These are phyloP conservation scores for Eutrigla gurnardus DNA, from an alignment of 2,797 vertebrate species.

Conservation along the genomic window DNA sequence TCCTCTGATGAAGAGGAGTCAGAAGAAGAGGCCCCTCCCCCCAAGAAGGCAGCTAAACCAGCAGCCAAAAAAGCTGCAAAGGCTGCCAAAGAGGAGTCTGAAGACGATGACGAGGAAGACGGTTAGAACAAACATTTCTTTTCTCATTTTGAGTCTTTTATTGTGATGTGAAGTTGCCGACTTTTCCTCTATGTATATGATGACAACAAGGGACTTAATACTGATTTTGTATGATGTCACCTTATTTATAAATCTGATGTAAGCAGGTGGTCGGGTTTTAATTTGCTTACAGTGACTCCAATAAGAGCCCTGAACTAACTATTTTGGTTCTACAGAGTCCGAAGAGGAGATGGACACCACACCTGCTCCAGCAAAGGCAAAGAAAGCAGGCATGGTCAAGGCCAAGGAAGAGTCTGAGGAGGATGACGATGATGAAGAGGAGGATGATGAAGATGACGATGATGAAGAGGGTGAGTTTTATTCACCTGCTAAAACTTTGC, in stretches of 20 bases:
- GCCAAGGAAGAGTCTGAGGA: slow-evolving; percentile 90
- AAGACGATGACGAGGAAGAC: slow-evolving; percentile 74
- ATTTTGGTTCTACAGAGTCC: slow-evolving; percentile 82
- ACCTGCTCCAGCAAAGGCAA: slow-evolving; percentile 83
- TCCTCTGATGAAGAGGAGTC: slow-evolving; percentile 58
- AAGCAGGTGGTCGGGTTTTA: neutral
- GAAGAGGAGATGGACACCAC: slow-evolving; percentile 94
- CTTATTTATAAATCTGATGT: slow-evolving; percentile 63
- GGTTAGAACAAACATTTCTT: slow-evolving; percentile 31
- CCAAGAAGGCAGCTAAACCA: slow-evolving; percentile 67
- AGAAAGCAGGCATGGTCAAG: slow-evolving; percentile 90
- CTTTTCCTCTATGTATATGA: slow-evolving; percentile 55
- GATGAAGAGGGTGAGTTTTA: slow-evolving; percentile 77
- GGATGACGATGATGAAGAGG: slow-evolving; percentile 90
- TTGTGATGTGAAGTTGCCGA: accelerated
- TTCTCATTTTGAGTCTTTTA: neutral
- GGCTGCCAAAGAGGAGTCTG: slow-evolving; percentile 69
- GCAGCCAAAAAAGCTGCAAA: slow-evolving; percentile 60
- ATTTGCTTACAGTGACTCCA: accelerated
- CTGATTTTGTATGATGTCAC: slow-evolving; percentile 73
- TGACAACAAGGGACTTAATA: slow-evolving; percentile 86
- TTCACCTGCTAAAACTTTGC: too few species aligned
- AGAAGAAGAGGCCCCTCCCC: slow-evolving; percentile 72
- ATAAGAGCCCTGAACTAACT: accelerated
- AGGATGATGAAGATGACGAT: slow-evolving; percentile 88